These are phyloP conservation scores for Ericerus pela DNA, from an alignment of 1,140 invertebrate genomes.

Conservation along the genomic window DNA sequence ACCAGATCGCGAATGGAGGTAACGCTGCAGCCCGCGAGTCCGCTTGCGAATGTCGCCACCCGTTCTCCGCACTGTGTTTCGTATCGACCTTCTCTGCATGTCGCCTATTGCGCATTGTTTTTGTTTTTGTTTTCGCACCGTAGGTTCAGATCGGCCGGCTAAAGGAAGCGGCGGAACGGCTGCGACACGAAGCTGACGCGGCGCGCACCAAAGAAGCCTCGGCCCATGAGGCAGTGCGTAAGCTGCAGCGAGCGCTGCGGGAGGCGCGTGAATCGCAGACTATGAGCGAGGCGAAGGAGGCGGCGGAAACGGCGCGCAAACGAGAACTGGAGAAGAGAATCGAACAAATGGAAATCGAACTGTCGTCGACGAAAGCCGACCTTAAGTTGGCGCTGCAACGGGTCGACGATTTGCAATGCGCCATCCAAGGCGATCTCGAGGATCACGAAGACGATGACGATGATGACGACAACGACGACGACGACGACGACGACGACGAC, in stretches of 20 bases:
- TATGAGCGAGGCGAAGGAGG: conserved; percentile 46
- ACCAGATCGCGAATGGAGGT: conserved; percentile 67
- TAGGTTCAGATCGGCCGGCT: conserved; percentile 57
- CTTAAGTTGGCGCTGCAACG: conserved; percentile 63
- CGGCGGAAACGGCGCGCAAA: conserved; percentile 50
- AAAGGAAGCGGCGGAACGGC: conserved; percentile 68
- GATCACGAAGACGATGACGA: conserved; percentile 34
- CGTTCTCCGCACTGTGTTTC: neutral
- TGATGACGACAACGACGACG: conserved; percentile 13
- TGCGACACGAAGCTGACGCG: conserved; percentile 54
- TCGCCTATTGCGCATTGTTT: neutral
- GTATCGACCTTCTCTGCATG: neutral
- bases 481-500: conserved; percentile 2
- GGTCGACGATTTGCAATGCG: conserved; percentile 68
- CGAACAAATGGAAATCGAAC: conserved; percentile 46
- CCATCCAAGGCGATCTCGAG: conserved; percentile 61
- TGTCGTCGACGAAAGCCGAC: conserved; percentile 46
- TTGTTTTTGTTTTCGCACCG: neutral
- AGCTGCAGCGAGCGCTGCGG: conserved; percentile 46
- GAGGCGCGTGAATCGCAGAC: conserved; percentile 58
- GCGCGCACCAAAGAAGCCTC: conserved; percentile 54
- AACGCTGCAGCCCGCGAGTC: conserved; percentile 4
- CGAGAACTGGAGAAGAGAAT: conserved; percentile 52
- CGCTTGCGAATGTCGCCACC: too few species aligned
- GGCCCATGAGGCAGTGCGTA: conserved; percentile 56